Evolutionary conservation across 2,888 invertebrate species (phyloP).

Genomic region (Aphodius sticticus): DNA sequence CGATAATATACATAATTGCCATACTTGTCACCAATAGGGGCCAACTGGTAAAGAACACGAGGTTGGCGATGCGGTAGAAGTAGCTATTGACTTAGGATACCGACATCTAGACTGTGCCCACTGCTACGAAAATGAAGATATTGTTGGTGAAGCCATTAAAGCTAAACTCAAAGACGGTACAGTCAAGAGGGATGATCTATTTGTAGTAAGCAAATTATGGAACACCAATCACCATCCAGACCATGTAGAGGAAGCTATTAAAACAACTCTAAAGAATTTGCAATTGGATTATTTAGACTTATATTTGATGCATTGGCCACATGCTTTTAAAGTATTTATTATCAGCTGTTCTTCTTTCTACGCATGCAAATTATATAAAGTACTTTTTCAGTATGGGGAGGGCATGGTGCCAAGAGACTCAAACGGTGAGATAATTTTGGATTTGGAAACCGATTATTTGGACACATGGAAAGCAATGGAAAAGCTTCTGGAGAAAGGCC

Average conservation of each 20-base stretch:
- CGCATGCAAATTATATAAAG: not conserved
- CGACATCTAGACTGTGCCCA: slow-evolving; percentile 81
- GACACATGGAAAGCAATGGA: slow-evolving; percentile 78
- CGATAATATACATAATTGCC: too few relatives aligned
- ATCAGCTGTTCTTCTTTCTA: not conserved
- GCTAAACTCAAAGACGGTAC: slow-evolving; percentile 72
- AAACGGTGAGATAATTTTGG: slow-evolving; percentile 31
- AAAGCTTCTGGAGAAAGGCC: slow-evolving; percentile 66
- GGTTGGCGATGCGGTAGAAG: slow-evolving; percentile 73
- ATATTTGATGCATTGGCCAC: slow-evolving; percentile 65
- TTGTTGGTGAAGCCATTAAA: slow-evolving; percentile 75
- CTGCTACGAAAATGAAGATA: slow-evolving; percentile 78
- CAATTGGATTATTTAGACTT: slow-evolving; percentile 65
- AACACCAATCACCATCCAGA: slow-evolving; percentile 86
- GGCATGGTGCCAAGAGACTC: slow-evolving; percentile 23
- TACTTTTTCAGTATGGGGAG: slow-evolving; percentile 19
- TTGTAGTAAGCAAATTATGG: slow-evolving; percentile 85
- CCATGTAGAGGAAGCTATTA: slow-evolving; percentile 56
- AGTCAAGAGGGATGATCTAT: slow-evolving; percentile 75
- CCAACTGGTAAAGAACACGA: slow-evolving; percentile 60
- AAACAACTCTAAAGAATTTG: slow-evolving; percentile 60
- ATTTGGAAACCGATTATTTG: slow-evolving; percentile 68
- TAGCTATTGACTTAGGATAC: slow-evolving; percentile 81
- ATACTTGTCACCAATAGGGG: not conserved
- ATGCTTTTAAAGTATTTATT: slow-evolving; percentile 44